These are phyloP conservation scores for Venturia canescens DNA, from an alignment of 1,140 invertebrate genomes.

Conservation along the genomic window DNA sequence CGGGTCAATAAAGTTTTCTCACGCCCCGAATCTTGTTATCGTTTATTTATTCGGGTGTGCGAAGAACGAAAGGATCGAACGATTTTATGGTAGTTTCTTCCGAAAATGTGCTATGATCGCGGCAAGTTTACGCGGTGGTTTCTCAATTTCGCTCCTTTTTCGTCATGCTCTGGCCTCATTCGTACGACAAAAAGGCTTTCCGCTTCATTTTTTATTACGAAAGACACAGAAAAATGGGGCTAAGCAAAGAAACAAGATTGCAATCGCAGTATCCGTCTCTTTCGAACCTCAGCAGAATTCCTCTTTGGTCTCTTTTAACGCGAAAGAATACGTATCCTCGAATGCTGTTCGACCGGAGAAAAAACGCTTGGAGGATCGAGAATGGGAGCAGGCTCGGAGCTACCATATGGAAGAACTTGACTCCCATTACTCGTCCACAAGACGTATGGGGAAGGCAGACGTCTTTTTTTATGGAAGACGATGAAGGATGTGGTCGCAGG, in stretches of 20 bases:
- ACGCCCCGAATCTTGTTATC: neutral
- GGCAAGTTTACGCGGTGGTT: no score
- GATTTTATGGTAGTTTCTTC: no score
- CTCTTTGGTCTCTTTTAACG: neutral
- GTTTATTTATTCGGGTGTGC: neutral
- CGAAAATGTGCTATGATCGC: no score
- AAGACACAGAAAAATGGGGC: neutral
- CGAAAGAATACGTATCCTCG: neutral
- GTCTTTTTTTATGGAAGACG: constrained; percentile 28
- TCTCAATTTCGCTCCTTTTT: no score
- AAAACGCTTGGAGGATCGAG: neutral
- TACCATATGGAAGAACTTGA: constrained; percentile 10
- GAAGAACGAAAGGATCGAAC: no score
- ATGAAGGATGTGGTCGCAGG: constrained; percentile 27
- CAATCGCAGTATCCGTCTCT: constrained; percentile 36
- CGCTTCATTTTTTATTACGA: no score
- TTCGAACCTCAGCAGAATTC: neutral
- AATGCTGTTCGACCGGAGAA: neutral
- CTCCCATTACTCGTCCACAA: neutral
- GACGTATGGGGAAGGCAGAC: constrained; percentile 27
- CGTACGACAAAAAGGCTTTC: no score
- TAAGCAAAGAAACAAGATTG: neutral
- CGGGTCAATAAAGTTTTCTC: neutral
- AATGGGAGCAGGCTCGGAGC: neutral
- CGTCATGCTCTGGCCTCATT: no score